Base-by-base conservation (phyloP, 2,888 invertebrate genomes). In the Cenopis cana region DNA sequence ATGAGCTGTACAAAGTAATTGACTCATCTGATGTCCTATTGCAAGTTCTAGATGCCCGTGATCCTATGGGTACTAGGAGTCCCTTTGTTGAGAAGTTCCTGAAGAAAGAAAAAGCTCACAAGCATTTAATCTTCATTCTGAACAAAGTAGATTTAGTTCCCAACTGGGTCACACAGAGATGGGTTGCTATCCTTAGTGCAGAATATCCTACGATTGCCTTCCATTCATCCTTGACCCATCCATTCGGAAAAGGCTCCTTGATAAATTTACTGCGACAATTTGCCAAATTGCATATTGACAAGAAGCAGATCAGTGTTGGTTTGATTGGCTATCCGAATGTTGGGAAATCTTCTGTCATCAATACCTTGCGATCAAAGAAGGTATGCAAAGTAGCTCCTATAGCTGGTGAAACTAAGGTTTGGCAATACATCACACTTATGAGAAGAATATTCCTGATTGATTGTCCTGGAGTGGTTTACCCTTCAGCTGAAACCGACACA, bases 401-500 rank as follows among this genome's bases (percentile, higher is more conserved):
- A 81, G 99, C 99, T 70, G 99, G 99, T 6, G 98, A 98, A 90
- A 98, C 98, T 0, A 98, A 98, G 93, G 99, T 99, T 1, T 99
- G 99, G 99, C 99, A 99, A 87, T 99, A 99, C 85, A 98, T 99
- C 54, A 99, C 99, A 0, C 90, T 99, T 67, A 99, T 99, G 99
- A 96, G 96, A 79, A 95, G 98, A 78, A 99, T 99, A 83, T 99
- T 97, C 87, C 94, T 99, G 14, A 99, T 99, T 78, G 99, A 99
- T 93, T 99, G 99, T 88, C 99, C 99, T 2, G 99, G 99, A 46
- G 97, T 99, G 68, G 99, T 99, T 6, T 99, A 99, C 90, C 99
- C 99, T 10, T 97, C 98, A 11, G 98, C 98, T 14, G 99, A 99
- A 93, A 97, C 98, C 1, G 99, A 99, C 78, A 96, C 98, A 0